Base-by-base conservation (phyloP, 2,888 invertebrate genomes). In the Dyspetes luteomarginatus region DNA sequence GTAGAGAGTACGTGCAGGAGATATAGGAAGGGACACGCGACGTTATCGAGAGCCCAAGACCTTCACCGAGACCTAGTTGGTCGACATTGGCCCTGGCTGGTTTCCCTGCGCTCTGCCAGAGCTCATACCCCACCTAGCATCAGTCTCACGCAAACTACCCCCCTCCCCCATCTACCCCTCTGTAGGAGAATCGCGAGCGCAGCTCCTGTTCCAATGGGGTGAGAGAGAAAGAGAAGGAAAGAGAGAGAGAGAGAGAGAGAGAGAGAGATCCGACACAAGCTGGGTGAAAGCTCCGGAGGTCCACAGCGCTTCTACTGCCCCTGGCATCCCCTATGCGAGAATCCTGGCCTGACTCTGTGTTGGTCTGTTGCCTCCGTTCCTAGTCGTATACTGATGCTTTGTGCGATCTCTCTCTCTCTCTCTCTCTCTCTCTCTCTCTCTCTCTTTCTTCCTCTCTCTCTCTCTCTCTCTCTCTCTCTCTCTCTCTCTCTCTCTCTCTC, bases 51-150 rank as follows among this genome's bases (percentile, higher is more conserved):
- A 76, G 74, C 74, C 85, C 83, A 86, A 87, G 89, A 90, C 90
- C 90, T 90, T 90, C 90, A 90, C 90, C 90, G 90, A 91, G 91
- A 91, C 91, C 90, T 85, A 90, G 88, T 90, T 89, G 88, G 78
- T 90, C 91, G 90, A 90, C 91, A 90, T 91, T 90, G 90, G 88
- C 89, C 90, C 90, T 89, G 91, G 78, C 26, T 85, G 82, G 82
- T 82, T 73, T 83, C 74, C 72, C 76, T 74, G 73, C 56, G 76
- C 76, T 68, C 43, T 45, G 60, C 74, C 62, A 65, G 75, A 71
- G 76, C 72, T 67, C 76, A 64, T 75, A 82, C 79, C 83, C 83
- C 82, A 62, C 71, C 81, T 52, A 75, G 77, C 65, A 78, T 73
- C 72, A n/a, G 76, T 26, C 72, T 41, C 52, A 28, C 56, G 36